Base-by-base conservation (phyloP, 1,140 invertebrate genomes). In the Phymorhynchus buccinoides region DNA sequence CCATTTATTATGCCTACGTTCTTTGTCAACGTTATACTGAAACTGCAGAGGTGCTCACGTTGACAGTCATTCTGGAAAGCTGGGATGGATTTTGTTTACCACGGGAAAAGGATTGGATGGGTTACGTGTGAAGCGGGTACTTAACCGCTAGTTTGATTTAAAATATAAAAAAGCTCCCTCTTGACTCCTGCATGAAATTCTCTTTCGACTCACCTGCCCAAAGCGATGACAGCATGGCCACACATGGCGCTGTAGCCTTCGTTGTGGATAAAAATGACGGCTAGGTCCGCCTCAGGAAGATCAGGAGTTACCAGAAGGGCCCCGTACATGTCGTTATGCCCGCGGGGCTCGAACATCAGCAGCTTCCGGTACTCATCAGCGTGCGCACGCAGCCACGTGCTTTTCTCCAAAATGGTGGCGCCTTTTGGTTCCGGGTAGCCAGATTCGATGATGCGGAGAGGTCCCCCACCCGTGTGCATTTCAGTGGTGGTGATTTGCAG, bases 241-340 rank as follows among this genome's bases (percentile, higher is more conserved):
- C 93, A 94, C 93, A 94, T 94, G 1, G 91, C 92, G 71, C 90
- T 90, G 84, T 92, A 93, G 12, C 93, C 93, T 80, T 92, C 92
- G 78, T 93, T 93, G 86, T 94, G 91, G 37, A 93, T 90, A 80
- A 93, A 93, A 39, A 93, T 88, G 42, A 88, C 90, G 1, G 84
- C 93, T 6, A 93, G 35, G 86, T 93, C 90, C 0, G 92, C 92
- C 0, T 87, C 86, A 6, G 85, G 77, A 7, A 84, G 66, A 81
- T 92, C 91, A 12, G 92, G 88, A 42, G 86, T 39, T 14, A 93
- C 90, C 27, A 93, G 42, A 39, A 92, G 41, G 1, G 87, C 91
- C 1, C 91, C 92, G 84, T 90, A 93, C 92, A 93, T 92, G 85
- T 93, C 93, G 81, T 79, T 88, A 80, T 93, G 93, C 22, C 93